Base-by-base conservation (phyloP, 1,140 invertebrate species). In the Stratiolaelaps scimitus region DNA sequence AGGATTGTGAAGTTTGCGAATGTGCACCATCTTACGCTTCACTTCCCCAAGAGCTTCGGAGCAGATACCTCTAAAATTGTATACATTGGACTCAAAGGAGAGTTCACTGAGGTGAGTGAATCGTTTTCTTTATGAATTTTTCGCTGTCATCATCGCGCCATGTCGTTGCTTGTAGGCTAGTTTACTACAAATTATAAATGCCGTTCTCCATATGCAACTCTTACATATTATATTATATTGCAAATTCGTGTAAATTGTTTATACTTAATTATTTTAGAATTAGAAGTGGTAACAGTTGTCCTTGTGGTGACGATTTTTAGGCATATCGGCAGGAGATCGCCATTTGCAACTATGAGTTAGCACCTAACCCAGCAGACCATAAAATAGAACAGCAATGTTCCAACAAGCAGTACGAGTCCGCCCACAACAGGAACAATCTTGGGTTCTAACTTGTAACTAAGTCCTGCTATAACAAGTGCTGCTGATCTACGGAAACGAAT, bases 41-140 rank as follows among this genome's bases (percentile, higher is more conserved):
- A 95, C 76, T 92, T 97, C 75, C 88, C 87, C 6, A 81, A 78
- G 26, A 94, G 92, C 76, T 89, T 86, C 77, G 89, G 89, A 43
- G 82, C 80, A 29, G 89, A 92, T 46, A 83, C 77, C 65, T 91
- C 91, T 1, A 83, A 81, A 73, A 83, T 97, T 66, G 90, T 89
- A 73, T 97, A 96, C 73, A 95, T 97, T 74, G 92, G 92, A 15
- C 78, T 97, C n/a, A 84, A 84, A 74, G 92, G 92, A 7, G 91
- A 96, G 78, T 94, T 86, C 78, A 81, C 80, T n/a, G 82, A 85
- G 71, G 84, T 78, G 72, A 71, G 67, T 60, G 47, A 1, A 67
- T 19, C 48, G 40, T 67, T 20, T 29, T 7, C 44, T 60, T 13
- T 65, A 66, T 64, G 5, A 29, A 48, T 60, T 23, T 40, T 67